Percentiles rank a stretch among this genome's conserved stretches.
These are phyloP conservation scores for Rhadina sibilatrix DNA, from an alignment of 2,113 vertebrate genomes.

Conservation along the genomic window DNA sequence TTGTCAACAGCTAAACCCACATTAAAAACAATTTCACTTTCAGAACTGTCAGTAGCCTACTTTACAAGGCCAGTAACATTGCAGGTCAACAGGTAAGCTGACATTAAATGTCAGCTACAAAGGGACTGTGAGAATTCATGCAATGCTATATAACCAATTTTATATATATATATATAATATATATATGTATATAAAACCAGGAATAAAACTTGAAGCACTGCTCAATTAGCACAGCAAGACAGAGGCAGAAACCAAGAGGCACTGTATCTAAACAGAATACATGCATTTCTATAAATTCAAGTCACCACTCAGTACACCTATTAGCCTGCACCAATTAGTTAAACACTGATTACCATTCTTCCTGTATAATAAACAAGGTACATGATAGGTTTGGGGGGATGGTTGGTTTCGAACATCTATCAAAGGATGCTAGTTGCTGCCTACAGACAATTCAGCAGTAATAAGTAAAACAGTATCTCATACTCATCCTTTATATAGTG, in stretches of 20 bases:
- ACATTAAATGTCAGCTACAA: neutral
- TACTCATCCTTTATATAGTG: neutral
- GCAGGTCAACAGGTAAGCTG: neutral
- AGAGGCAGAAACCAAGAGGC: neutral
- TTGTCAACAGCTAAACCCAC: neutral
- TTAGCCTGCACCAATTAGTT: neutral
- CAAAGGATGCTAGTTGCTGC: neutral
- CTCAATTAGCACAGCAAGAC: neutral
- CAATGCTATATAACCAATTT: neutral
- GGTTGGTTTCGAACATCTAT: neutral
- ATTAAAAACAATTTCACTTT: neutral
- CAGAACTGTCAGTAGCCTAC: neutral
- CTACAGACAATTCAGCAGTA: neutral
- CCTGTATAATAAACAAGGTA: neutral
- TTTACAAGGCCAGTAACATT: neutral
- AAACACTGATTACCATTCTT: neutral
- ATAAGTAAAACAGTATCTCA: neutral
- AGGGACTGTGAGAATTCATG: neutral
- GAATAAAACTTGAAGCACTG: neutral
- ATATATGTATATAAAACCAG: no score
- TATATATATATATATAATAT: no score
- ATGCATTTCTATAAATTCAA: neutral
- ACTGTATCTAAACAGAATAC: neutral
- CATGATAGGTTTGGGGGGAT: neutral
- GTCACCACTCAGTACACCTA: neutral